phyloP scores from a whole-genome alignment of 2,797 vertebrate species.

The Uromys caudimaculatus region DNA sequence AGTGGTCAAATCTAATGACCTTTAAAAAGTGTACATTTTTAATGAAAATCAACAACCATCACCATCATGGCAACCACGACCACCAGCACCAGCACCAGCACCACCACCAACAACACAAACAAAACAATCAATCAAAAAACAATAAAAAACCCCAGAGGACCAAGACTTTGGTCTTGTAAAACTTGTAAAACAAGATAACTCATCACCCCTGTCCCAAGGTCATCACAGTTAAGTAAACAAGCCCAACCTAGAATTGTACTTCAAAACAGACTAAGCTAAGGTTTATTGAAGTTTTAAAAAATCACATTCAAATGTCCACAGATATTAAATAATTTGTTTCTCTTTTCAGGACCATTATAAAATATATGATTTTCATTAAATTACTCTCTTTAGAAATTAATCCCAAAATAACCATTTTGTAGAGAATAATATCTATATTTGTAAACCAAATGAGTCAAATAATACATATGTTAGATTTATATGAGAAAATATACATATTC shows the following conservation, averaged over 20 bases:
- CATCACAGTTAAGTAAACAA: neutral
- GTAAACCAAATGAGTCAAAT: slow-evolving; percentile 19
- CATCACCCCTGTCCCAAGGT: neutral
- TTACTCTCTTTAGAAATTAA: slow-evolving; percentile 8
- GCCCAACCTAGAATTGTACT: neutral
- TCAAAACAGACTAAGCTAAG: neutral
- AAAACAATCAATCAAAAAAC: no score
- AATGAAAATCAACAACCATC: neutral
- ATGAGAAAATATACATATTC: neutral
- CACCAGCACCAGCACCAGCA: no score
- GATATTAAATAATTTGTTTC: neutral
- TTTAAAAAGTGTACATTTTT: neutral
- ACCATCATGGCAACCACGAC: no score
- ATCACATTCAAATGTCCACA: neutral
- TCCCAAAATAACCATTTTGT: neutral
- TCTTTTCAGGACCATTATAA: neutral
- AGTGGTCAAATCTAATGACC: neutral
- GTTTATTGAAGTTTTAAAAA: neutral
- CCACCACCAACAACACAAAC: no score
- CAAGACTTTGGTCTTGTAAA: neutral
- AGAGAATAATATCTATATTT: slow-evolving; percentile 2
- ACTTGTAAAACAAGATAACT: neutral
- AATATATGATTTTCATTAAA: neutral
- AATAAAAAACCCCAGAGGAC: neutral
- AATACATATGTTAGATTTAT: neutral